phyloP scores from a whole-genome alignment of 1,140 invertebrate genomes.

The Patella vulgata region DNA sequence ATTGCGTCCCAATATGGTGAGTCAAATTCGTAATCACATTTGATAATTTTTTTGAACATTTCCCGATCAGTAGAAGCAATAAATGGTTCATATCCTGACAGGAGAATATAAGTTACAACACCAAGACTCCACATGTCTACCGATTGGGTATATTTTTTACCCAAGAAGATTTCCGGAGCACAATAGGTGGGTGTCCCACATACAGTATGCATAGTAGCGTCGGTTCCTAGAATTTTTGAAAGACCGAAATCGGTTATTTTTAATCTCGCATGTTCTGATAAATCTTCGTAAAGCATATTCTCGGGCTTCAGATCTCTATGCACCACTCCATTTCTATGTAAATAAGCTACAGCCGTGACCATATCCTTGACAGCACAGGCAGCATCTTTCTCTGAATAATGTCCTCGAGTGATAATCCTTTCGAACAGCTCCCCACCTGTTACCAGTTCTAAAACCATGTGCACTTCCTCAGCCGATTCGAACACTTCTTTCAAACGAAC shows the following conservation, averaged over 20 bases:
- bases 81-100: slow-evolving; percentile 71
- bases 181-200: slow-evolving; percentile 69
- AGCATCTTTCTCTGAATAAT: slow-evolving; percentile 70
- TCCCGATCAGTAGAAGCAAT: slow-evolving; percentile 60
- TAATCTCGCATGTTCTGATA: slow-evolving; percentile 64
- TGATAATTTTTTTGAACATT: slow-evolving; percentile 64
- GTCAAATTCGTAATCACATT: slow-evolving; percentile 65
- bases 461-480: slow-evolving; percentile 59
- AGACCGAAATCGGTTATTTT: slow-evolving; percentile 70
- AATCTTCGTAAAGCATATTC: slow-evolving; percentile 69
- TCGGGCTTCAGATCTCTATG: slow-evolving; percentile 70
- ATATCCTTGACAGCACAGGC: slow-evolving; percentile 66
- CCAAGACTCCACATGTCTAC: slow-evolving; percentile 99
- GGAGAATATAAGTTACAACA: slow-evolving; percentile 69
- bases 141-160: slow-evolving; percentile 92
- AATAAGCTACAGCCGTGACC: slow-evolving; percentile 64
- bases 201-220: slow-evolving; percentile 64
- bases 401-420: slow-evolving; percentile 68
- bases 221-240: slow-evolving; percentile 61
- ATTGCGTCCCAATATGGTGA: slow-evolving; percentile 69
- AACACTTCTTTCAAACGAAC: slow-evolving; percentile 63
- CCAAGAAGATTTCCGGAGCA: slow-evolving; percentile 90
- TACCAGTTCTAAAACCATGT: slow-evolving; percentile 64
- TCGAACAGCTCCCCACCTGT: slow-evolving; percentile 70
- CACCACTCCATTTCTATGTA: slow-evolving; percentile 67